Evolutionary conservation across 2,113 vertebrate genomes (phyloP).

Genomic region (Python bivittatus): DNA sequence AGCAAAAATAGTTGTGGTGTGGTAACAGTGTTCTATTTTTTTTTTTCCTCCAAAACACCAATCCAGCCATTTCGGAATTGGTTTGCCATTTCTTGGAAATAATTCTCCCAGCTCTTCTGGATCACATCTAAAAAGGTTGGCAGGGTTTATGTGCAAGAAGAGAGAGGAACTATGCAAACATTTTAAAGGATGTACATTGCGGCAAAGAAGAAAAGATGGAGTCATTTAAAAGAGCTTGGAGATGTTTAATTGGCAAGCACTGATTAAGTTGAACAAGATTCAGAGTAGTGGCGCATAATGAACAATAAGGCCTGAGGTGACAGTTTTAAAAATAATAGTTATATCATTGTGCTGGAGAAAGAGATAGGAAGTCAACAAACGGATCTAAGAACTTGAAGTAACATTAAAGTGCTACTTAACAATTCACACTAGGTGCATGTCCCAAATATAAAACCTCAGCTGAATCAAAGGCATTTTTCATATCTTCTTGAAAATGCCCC

Average conservation of each 20-base stretch:
- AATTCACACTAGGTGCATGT: not conserved
- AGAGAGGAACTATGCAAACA: not conserved
- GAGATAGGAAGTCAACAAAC: not conserved
- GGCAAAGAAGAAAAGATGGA: not conserved
- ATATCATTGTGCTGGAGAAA: not conserved
- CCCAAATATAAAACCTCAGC: constrained; percentile 27
- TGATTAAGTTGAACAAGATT: not conserved
- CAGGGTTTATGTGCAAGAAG: not conserved
- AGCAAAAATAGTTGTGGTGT: not conserved
- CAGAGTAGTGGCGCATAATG: not conserved
- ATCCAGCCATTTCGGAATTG: not conserved
- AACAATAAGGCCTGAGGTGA: not conserved
- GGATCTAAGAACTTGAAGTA: not conserved
- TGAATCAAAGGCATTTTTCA: constrained; percentile 24
- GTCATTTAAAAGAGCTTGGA: not conserved
- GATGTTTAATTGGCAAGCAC: not conserved
- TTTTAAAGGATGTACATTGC: not conserved
- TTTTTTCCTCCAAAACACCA: not conserved
- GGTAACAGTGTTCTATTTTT: not conserved
- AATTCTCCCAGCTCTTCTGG: not conserved
- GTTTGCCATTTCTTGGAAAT: not conserved
- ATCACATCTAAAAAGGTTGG: not conserved
- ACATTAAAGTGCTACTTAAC: not conserved
- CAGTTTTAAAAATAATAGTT: not conserved
- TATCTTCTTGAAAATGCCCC: constrained; percentile 16